Evolutionary conservation across 2,113 vertebrate species (phyloP).

Genomic region (Megaceryle torquata): DNA sequence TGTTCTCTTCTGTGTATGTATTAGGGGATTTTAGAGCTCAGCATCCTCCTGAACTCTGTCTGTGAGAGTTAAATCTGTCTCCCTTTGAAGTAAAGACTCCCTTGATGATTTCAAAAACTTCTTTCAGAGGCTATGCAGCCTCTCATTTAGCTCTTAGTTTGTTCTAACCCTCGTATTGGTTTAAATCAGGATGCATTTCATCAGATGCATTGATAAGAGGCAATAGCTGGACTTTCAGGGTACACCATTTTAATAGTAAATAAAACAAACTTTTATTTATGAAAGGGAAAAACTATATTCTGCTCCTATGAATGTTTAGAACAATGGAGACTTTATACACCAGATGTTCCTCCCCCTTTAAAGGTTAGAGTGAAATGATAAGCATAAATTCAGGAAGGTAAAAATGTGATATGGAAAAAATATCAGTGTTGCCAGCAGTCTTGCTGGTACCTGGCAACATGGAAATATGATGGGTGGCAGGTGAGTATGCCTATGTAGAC

Average conservation of each 20-base stretch:
- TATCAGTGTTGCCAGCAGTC: background rate
- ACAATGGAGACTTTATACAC: background rate
- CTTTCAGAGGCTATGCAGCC: background rate
- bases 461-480: background rate
- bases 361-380: background rate
- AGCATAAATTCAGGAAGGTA: background rate
- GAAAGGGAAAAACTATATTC: background rate
- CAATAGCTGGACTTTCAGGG: background rate
- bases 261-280: background rate
- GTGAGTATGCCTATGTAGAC: rapidly evolving
- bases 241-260: background rate
- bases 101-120: background rate
- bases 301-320: background rate
- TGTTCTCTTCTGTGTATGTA: background rate
- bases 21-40: background rate
- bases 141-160: background rate
- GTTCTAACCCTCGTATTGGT: background rate
- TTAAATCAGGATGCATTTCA: background rate
- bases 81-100: background rate
- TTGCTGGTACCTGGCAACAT: background rate
- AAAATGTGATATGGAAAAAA: background rate
- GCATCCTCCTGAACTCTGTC: background rate
- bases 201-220: background rate
- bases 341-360: background rate
- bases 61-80: background rate